These are phyloP conservation scores for Amblyraja radiata DNA, from an alignment of 2,797 vertebrate genomes.

Conservation along the genomic window DNA sequence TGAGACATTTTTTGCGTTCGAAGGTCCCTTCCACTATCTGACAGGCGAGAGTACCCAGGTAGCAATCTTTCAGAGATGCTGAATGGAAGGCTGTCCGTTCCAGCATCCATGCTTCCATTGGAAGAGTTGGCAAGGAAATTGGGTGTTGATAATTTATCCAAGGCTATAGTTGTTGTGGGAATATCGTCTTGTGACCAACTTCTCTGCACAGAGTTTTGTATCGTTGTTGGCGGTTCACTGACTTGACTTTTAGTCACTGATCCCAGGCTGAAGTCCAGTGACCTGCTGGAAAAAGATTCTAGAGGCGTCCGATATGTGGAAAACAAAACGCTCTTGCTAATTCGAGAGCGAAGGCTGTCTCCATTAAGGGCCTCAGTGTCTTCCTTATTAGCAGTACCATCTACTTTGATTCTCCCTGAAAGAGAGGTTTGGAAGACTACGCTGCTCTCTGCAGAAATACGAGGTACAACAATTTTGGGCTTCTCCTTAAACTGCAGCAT, in stretches of 20 bases:
- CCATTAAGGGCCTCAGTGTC: neutral
- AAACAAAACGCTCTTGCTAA: conserved; percentile 78
- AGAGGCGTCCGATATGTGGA: conserved; percentile 47
- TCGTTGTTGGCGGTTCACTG: too few relatives aligned
- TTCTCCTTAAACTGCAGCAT: conserved; percentile 48
- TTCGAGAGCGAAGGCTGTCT: conserved; percentile 58
- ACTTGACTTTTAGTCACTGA: neutral
- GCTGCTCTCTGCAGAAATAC: conserved; percentile 46
- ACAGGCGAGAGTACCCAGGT: neutral
- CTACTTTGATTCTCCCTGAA: conserved; percentile 46
- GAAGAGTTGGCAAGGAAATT: neutral
- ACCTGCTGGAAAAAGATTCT: neutral
- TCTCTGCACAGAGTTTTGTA: neutral
- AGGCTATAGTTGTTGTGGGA: neutral
- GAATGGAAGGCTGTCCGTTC: neutral
- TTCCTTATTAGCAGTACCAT: conserved; percentile 49
- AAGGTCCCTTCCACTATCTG: neutral
- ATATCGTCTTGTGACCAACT: neutral
- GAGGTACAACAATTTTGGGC: neutral
- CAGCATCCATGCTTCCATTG: neutral
- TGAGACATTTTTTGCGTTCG: neutral
- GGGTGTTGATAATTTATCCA: neutral
- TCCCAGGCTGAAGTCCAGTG: neutral
- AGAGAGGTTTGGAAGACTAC: conserved; percentile 48
- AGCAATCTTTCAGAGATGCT: neutral